Conservation (phyloP, 23 tunicate species). For the Halocynthia aurantium region DNA sequence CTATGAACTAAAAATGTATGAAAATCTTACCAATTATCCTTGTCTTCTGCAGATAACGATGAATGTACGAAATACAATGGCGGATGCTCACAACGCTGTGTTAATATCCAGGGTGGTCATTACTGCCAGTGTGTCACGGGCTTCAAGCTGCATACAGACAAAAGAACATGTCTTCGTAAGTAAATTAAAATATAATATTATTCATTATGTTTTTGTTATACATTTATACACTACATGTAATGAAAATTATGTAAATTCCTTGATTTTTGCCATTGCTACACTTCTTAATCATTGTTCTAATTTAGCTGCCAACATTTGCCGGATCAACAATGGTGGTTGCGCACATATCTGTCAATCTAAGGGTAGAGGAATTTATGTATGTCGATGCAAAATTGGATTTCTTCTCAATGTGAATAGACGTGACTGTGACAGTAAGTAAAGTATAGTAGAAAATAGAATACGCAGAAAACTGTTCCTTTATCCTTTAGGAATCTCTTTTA, state of each 20-base stretch:
- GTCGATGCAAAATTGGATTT: conserved; percentile 62
- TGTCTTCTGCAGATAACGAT: conserved; percentile 53
- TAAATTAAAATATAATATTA: neutral
- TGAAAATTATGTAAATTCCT: too few species aligned
- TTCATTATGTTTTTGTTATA: too few species aligned
- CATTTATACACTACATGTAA: too few species aligned
- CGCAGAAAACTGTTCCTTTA: too few species aligned
- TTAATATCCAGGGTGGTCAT: conserved; percentile 82
- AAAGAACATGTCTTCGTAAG: conserved; percentile 91
- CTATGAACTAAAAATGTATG: too few species aligned
- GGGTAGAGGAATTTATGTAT: conserved; percentile 58
- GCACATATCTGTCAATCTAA: conserved; percentile 84
- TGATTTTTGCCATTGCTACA: too few species aligned
- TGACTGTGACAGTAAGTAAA: conserved; percentile 70
- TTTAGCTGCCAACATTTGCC: conserved; percentile 82
- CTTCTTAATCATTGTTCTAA: too few species aligned
- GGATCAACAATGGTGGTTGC: conserved; percentile 86
- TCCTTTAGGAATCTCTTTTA: too few species aligned
- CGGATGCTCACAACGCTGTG: conserved; percentile 90
- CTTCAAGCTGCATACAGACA: conserved; percentile 84
- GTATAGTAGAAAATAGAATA: neutral
- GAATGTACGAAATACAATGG: conserved; percentile 94
- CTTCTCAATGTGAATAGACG: conserved; percentile 74
- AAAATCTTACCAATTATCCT: too few species aligned
- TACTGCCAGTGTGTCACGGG: conserved; percentile 80